These are phyloP conservation scores for Tetrax tetrax DNA, from an alignment of 2,113 vertebrate genomes.

Conservation along the genomic window DNA sequence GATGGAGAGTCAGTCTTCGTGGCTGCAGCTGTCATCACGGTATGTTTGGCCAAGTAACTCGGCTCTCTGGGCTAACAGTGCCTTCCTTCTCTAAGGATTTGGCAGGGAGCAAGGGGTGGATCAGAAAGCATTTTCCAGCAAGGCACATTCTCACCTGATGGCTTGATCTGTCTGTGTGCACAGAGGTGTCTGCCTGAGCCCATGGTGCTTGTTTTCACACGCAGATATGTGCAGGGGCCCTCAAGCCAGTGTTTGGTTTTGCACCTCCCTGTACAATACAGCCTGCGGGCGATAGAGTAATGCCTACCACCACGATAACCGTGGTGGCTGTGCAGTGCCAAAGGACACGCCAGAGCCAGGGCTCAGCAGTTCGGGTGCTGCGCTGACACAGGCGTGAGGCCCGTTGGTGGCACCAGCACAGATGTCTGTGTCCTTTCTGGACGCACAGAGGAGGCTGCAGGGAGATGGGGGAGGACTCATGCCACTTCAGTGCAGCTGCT, in stretches of 20 bases:
- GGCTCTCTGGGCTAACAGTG: not conserved
- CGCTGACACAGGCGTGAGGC: not conserved
- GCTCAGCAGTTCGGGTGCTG: not conserved
- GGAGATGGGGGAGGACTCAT: not conserved
- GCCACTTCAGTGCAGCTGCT: not conserved
- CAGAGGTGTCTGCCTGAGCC: not conserved
- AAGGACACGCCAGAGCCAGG: not conserved
- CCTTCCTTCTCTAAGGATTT: not conserved
- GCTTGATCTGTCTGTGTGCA: not conserved
- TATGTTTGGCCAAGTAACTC: constrained; percentile 38
- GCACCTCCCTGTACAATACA: not conserved
- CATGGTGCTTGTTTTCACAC: not conserved
- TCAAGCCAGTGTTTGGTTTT: not conserved
- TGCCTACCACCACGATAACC: not conserved
- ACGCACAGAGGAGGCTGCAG: not conserved
- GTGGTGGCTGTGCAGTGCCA: not conserved
- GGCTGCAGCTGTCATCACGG: constrained; percentile 81
- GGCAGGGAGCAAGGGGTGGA: not conserved
- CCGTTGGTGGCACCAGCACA: not conserved
- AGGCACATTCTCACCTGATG: not conserved
- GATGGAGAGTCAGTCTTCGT: constrained; percentile 80
- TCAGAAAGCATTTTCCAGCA: not conserved
- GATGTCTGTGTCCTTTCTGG: not conserved
- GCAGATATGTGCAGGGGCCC: not conserved
- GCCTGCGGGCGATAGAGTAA: not conserved